A percentile compares a stretch with the other conserved stretches of the same genome.
phyloP scores from a whole-genome alignment of 2,797 vertebrate genomes.

The Molossus alvarezi region DNA sequence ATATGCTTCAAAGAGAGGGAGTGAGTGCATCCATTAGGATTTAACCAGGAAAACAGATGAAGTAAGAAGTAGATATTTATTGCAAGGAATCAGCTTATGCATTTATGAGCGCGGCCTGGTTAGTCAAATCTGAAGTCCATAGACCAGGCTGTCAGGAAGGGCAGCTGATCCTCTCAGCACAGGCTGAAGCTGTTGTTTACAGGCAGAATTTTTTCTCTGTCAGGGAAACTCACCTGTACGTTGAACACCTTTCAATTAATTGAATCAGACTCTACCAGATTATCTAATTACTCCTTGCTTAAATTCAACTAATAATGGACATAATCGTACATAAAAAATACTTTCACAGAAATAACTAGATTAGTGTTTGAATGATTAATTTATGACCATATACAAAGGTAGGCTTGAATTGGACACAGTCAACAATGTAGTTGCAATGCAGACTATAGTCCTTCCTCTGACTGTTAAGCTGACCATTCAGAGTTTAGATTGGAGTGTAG shows the following conservation, averaged over 20 bases:
- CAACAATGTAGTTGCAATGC: background rate
- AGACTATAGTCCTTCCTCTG: background rate
- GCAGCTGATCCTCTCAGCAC: fast-evolving
- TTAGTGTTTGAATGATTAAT: background rate
- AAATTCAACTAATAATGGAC: background rate
- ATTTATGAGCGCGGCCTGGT: background rate
- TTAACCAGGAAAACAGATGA: background rate
- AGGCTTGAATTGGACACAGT: background rate
- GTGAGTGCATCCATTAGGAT: fast-evolving
- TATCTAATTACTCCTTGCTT: background rate
- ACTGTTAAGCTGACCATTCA: background rate
- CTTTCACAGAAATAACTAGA: background rate
- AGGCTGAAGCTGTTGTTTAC: background rate
- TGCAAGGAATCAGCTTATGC: background rate
- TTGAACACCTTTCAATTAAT: background rate
- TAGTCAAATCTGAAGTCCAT: background rate
- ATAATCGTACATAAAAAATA: background rate
- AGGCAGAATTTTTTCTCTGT: background rate
- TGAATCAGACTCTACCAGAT: background rate
- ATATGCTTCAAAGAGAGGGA: background rate
- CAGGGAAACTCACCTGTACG: background rate
- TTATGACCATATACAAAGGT: fast-evolving
- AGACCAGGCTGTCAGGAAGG: fast-evolving
- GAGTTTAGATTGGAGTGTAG: fast-evolving
- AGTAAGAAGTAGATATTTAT: background rate